Evolutionary conservation across 2,797 vertebrate species (phyloP), one percentile per base, ranked within the genome.

Genomic region (Falco cherrug): DNA sequence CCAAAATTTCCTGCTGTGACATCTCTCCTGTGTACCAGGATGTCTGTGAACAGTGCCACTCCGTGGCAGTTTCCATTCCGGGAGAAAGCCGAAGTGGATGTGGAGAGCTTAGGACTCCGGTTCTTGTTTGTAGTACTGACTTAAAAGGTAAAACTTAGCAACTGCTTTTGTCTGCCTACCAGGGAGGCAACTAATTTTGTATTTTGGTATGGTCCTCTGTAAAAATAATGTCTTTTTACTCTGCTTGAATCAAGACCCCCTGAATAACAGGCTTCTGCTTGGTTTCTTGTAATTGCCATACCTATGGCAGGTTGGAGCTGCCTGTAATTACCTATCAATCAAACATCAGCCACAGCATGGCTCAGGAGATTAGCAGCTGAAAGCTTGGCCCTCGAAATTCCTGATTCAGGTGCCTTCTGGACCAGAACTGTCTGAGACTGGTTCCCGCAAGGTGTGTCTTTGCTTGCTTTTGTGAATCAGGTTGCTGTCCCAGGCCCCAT

Each of bases 11-110:
- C 29, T 87, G 81, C 90, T 56, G 68, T 51, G 61, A 31, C 35
- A 26, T 70, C 43, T 41, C 51, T 78, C 20, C 54, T 50, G 75
- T 39, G 53, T 22, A 0, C 35, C 14, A 39, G 39, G 60, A 16
- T 69, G 1, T 47, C 91, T 81, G 87, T 71, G 65, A 95, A 91
- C 67, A 82, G 73, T 90, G 93, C 95, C 96, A 70, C 93, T 24
- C 87, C 0, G 67, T 94, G 94, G 87, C 79, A 61, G 70, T 31
- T 93, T 15, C 84, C 0, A 2, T 8, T 22, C 67, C 9, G 12
- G n/a, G 25, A 95, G 65, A 54, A 53, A 54, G 50, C 60, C 37
- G n/a, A 35, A 41, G 61, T 12, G 64, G 14, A 37, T 0, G 20
- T 9, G 13, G 33, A 31, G 68, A 48, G 28, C 47, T 4, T 29